phyloP scores from a whole-genome alignment of 1,140 invertebrate genomes.

The Bilobella aurantiaca region DNA sequence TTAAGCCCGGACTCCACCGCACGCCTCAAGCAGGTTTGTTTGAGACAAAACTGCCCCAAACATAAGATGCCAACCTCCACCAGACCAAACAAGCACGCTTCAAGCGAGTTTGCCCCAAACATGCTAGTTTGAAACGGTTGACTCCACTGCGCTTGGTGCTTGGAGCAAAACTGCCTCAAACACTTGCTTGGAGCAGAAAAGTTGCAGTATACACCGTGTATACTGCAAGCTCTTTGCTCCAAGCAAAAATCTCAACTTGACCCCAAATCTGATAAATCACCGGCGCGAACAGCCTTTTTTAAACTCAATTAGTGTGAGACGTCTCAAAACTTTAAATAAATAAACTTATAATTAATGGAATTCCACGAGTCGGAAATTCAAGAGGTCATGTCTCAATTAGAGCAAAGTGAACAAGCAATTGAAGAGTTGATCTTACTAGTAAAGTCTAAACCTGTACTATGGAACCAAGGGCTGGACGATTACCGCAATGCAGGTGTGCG shows the following conservation, averaged over 20 bases:
- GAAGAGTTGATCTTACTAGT: not conserved
- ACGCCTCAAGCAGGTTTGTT: not conserved
- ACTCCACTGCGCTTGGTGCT: not conserved
- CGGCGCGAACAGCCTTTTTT: too few species aligned
- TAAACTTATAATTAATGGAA: not conserved
- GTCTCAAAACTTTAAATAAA: not conserved
- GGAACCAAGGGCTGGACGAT: not conserved
- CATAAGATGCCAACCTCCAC: not conserved
- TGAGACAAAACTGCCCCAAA: not conserved
- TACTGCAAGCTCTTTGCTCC: not conserved
- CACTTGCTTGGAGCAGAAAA: not conserved
- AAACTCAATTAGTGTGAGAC: not conserved
- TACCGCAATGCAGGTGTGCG: not conserved
- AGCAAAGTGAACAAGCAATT: not conserved
- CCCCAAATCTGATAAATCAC: not conserved
- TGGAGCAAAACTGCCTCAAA: not conserved
- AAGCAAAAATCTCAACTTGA: not conserved
- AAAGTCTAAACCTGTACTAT: not conserved
- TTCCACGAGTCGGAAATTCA: not conserved
- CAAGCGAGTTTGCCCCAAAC: too few species aligned
- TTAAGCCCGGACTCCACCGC: too few species aligned
- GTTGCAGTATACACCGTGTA: too few species aligned
- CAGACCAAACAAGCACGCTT: not conserved
- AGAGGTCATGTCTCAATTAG: not conserved
- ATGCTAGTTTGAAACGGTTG: too few species aligned